Conservation (phyloP, 2,797 vertebrate species). For the Nyctalus aviator region DNA sequence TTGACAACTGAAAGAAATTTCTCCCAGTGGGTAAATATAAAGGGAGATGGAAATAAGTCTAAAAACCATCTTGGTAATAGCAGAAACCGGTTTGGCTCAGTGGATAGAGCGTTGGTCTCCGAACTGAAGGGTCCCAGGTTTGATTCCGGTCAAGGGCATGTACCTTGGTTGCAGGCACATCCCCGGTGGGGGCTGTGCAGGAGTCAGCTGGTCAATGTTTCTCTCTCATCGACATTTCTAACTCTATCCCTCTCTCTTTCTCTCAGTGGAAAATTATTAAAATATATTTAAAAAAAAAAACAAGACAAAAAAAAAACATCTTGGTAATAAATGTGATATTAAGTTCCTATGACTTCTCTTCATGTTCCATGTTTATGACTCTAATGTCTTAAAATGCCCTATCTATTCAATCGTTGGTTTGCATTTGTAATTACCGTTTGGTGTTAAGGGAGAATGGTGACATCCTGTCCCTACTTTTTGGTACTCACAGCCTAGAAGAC, state of each 20-base stretch:
- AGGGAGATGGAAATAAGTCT: background rate
- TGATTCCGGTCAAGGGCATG: too few relatives aligned
- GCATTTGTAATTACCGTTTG: background rate
- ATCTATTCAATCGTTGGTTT: background rate
- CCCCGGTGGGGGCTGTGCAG: too few relatives aligned
- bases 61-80: background rate
- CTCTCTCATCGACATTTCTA: too few relatives aligned
- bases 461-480: fast-evolving
- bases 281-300: too few relatives aligned
- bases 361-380: background rate
- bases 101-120: too few relatives aligned
- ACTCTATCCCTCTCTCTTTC: too few relatives aligned
- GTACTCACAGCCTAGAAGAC: background rate
- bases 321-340: background rate
- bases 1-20: slow-evolving; percentile 1
- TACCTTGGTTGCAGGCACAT: too few relatives aligned
- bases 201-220: too few relatives aligned
- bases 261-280: too few relatives aligned
- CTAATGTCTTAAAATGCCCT: background rate
- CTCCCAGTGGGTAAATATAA: background rate
- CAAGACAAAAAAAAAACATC: too few relatives aligned
- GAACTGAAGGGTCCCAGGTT: too few relatives aligned
- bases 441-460: background rate
- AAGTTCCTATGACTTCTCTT: background rate
- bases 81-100: too few relatives aligned